phyloP scores from a whole-genome alignment of 2,797 vertebrate genomes.

The Chaetodon trifasciatus region DNA sequence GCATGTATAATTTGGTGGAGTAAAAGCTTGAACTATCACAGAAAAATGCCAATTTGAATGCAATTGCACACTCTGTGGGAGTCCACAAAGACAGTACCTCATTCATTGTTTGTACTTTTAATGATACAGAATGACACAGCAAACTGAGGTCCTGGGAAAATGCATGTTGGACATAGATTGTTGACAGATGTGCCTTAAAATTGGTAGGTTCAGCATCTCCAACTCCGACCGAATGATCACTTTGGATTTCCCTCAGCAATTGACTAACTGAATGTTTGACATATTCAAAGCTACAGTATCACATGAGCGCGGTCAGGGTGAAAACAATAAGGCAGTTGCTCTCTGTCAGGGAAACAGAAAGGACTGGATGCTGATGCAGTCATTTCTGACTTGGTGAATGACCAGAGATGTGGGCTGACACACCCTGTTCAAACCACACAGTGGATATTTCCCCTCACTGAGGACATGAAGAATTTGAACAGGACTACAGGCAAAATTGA shows the following conservation, averaged over 20 bases:
- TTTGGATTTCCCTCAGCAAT: slow-evolving; percentile 53
- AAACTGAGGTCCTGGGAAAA: slow-evolving; percentile 39
- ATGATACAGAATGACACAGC: slow-evolving; percentile 47
- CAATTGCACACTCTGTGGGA: slow-evolving; percentile 44
- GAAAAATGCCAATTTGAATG: slow-evolving; percentile 42
- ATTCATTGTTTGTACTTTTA: slow-evolving; percentile 25
- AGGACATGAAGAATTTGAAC: slow-evolving; percentile 51
- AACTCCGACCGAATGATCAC: slow-evolving; percentile 30
- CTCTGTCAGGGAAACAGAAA: slow-evolving; percentile 29
- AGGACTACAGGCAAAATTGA: slow-evolving; percentile 22
- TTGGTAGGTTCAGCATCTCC: neutral
- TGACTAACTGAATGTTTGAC: slow-evolving; percentile 47
- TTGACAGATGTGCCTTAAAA: slow-evolving; percentile 56
- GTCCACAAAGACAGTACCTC: slow-evolving; percentile 26
- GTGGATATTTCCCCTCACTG: slow-evolving; percentile 65
- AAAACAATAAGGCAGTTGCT: slow-evolving; percentile 57
- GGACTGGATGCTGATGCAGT: slow-evolving; percentile 50
- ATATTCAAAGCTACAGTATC: slow-evolving; percentile 27
- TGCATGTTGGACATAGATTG: slow-evolving; percentile 39
- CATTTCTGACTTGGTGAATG: slow-evolving; percentile 48
- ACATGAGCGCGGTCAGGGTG: neutral
- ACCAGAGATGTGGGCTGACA: slow-evolving; percentile 65
- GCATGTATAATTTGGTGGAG: slow-evolving; percentile 37
- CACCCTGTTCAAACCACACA: slow-evolving; percentile 62
- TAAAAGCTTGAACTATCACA: slow-evolving; percentile 32